phyloP scores from a whole-genome alignment of 2,888 invertebrate species.

The Rotaria magnacalcarata region DNA sequence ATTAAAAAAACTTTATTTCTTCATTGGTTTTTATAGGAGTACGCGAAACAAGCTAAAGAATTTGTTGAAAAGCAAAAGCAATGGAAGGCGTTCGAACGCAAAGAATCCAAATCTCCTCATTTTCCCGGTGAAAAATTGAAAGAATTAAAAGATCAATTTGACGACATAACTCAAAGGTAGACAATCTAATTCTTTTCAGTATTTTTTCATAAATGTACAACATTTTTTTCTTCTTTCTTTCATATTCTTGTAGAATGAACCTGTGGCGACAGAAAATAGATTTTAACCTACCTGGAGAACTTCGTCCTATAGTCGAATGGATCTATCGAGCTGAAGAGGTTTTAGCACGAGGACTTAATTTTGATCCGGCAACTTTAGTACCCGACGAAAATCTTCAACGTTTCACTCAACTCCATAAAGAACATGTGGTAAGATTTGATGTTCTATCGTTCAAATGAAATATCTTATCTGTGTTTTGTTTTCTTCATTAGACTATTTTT shows the following conservation, averaged over 20 bases:
- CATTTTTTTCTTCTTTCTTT: neutral
- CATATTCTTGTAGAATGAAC: neutral
- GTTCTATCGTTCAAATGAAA: neutral
- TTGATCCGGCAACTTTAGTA: conserved; percentile 21
- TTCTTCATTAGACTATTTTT: neutral
- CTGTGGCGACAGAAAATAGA: conserved; percentile 82
- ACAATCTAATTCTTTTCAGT: neutral
- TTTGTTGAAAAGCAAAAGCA: conserved; percentile 30
- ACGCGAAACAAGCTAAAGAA: conserved; percentile 6
- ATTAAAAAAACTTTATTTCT: neutral
- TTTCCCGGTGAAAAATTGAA: conserved; percentile 34
- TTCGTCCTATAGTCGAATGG: conserved; percentile 82
- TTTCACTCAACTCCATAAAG: neutral
- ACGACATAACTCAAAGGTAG: neutral
- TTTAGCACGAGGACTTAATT: conserved; percentile 50
- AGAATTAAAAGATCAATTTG: conserved; percentile 32
- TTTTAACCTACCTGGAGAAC: conserved; percentile 73
- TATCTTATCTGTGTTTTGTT: neutral
- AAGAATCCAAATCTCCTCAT: conserved; percentile 25
- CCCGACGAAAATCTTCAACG: neutral
- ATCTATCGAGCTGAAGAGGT: conserved; percentile 69
- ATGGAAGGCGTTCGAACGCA: conserved; percentile 16
- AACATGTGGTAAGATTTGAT: neutral
- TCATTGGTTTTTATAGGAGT: neutral
- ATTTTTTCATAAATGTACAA: neutral